Conservation (phyloP, 1,140 invertebrate genomes). For the Leucophenga varia region DNA sequence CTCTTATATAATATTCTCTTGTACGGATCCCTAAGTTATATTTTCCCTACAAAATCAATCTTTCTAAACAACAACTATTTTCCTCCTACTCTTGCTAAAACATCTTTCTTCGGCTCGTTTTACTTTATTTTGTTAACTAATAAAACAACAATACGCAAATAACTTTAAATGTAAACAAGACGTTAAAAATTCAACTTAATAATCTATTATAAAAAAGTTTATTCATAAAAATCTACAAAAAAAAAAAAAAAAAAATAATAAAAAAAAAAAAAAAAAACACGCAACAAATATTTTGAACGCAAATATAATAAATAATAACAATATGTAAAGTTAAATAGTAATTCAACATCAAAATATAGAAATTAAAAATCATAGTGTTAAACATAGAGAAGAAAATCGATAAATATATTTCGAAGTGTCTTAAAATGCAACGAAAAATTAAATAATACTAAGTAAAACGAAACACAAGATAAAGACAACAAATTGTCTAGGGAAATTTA, state of each 20-base stretch:
- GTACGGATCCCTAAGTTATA: constrained; percentile 38
- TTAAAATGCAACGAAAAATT: constrained; percentile 1
- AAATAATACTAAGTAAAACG: too few species aligned
- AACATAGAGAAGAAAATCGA: too few species aligned
- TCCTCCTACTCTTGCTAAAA: constrained; percentile 25
- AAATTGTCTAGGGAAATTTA: constrained; percentile 13
- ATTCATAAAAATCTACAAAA: constrained; percentile 6
- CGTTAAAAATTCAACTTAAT: constrained; percentile 50
- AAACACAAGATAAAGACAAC: constrained; percentile 19
- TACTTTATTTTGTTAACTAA: constrained; percentile 30
- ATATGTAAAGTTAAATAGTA: too few species aligned
- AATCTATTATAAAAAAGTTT: constrained; percentile 35
- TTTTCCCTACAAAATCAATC: constrained; percentile 52
- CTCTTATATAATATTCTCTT: constrained; percentile 56
- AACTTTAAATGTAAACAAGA: constrained; percentile 40
- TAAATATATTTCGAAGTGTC: too few species aligned
- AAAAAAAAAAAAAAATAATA: constrained; percentile 25
- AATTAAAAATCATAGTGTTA: too few species aligned
- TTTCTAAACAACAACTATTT: constrained; percentile 42
- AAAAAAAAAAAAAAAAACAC: constrained; percentile 34
- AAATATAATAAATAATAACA: constrained; percentile 8
- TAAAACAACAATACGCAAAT: constrained; percentile 24
- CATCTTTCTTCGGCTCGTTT: constrained; percentile 47
- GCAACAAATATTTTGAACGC: constrained; percentile 24
- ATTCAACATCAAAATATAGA: too few species aligned